Conservation (phyloP, 1,140 invertebrate genomes). For the Papilio machaon region DNA sequence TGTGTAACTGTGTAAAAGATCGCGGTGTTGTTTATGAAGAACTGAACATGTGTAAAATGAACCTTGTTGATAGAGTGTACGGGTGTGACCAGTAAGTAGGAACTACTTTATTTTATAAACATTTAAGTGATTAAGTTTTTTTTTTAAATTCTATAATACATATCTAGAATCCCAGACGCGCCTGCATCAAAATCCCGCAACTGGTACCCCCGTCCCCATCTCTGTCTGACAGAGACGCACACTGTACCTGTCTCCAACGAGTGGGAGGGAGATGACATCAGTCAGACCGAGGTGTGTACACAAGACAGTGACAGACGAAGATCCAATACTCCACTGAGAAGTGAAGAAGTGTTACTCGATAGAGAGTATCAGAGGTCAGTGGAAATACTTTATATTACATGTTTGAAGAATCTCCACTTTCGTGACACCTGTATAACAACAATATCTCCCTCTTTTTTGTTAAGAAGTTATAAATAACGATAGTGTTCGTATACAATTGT, state of each 20-base stretch:
- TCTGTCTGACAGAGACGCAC: constrained; percentile 45
- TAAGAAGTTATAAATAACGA: no score
- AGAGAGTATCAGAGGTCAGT: constrained; percentile 69
- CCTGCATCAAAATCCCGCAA: constrained; percentile 47
- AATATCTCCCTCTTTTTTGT: no score
- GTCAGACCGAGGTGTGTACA: constrained; percentile 42
- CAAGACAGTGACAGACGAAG: constrained; percentile 36
- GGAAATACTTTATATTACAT: no score
- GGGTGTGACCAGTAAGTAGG: constrained; percentile 73
- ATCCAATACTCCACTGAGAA: constrained; percentile 49
- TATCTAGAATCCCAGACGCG: constrained; percentile 55
- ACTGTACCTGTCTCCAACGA: constrained; percentile 50
- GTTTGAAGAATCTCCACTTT: no score
- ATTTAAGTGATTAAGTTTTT: no score
- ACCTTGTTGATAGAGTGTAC: constrained; percentile 68
- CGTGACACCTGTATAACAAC: no score
- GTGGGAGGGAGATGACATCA: constrained; percentile 67
- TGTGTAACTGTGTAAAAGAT: constrained; percentile 69
- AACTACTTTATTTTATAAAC: not conserved
- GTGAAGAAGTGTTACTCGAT: constrained; percentile 63
- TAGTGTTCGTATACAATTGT: no score
- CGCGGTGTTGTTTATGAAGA: constrained; percentile 68
- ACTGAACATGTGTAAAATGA: constrained; percentile 70
- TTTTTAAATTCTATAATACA: not conserved
- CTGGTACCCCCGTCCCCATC: constrained; percentile 58